A percentile compares a stretch with the other conserved stretches of the same genome.
phyloP scores from a whole-genome alignment of 2,888 invertebrate genomes.

The Tipula unca region DNA sequence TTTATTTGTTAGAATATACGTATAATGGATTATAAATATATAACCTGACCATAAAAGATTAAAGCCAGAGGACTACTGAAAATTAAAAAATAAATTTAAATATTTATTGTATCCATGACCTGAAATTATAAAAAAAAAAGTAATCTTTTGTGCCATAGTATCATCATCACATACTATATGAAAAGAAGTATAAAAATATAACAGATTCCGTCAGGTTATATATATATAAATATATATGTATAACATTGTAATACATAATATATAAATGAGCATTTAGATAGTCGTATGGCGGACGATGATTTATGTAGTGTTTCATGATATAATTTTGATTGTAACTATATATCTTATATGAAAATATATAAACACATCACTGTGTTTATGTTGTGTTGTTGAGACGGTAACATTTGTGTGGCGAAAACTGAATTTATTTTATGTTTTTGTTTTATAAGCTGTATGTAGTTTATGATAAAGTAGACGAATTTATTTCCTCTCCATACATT shows the following conservation, averaged over 20 bases:
- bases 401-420: background rate
- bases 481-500: background rate
- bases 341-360: background rate
- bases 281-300: background rate
- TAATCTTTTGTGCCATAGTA: background rate
- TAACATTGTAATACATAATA: background rate
- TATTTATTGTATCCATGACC: background rate
- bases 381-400: background rate
- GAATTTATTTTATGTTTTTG: background rate
- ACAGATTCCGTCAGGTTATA: background rate
- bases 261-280: background rate
- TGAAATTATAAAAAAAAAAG: background rate
- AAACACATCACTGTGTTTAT: background rate
- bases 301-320: background rate
- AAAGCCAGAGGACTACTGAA: background rate
- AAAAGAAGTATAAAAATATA: background rate
- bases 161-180: background rate
- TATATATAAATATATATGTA: background rate
- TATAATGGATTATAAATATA: background rate
- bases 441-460: background rate
- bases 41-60: background rate
- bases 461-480: background rate
- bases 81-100: background rate
- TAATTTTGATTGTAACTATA: background rate
- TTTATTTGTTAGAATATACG: background rate